A percentile compares a stretch with the other conserved stretches of the same genome.
These are phyloP conservation scores for Drosophila ananassae DNA, from an alignment of 1,140 invertebrate species.

Conservation along the genomic window DNA sequence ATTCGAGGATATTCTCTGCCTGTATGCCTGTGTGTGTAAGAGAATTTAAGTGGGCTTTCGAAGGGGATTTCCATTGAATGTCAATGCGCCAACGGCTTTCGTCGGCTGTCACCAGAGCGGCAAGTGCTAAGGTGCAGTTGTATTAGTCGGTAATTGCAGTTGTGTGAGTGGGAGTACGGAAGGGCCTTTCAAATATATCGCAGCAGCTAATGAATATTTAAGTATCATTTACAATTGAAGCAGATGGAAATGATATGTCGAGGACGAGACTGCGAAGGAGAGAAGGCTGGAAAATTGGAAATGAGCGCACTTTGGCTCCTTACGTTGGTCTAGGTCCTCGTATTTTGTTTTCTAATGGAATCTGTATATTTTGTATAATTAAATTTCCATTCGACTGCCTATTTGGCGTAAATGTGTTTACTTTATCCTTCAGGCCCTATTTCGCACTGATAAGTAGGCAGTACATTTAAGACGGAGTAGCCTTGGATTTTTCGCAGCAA, in stretches of 20 bases:
- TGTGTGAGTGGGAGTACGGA: neutral
- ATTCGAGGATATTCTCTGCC: constrained; percentile 13
- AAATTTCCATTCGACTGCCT: constrained; percentile 52
- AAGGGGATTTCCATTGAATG: constrained; percentile 57
- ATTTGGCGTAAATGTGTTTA: constrained; percentile 42
- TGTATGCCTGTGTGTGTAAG: constrained; percentile 8
- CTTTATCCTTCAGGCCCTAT: constrained; percentile 23
- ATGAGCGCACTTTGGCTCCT: constrained; percentile 28
- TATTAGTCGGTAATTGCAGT: constrained; percentile 33
- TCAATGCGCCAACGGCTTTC: constrained; percentile 51
- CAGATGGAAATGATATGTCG: constrained; percentile 66
- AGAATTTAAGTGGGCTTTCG: constrained; percentile 28
- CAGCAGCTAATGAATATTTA: constrained; percentile 68
- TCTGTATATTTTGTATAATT: constrained; percentile 56
- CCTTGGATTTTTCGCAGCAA: too few species aligned
- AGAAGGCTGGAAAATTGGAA: constrained; percentile 10
- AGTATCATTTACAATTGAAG: constrained; percentile 57
- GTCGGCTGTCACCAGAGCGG: constrained; percentile 47
- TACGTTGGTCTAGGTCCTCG: neutral
- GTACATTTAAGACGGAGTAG: constrained; percentile 24
- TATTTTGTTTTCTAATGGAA: constrained; percentile 28
- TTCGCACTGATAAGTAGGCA: constrained; percentile 3
- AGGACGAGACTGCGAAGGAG: constrained; percentile 11
- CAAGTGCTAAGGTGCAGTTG: constrained; percentile 48
- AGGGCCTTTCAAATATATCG: constrained; percentile 59